Conservation (phyloP, 2,797 vertebrate species). For the Glyptemys insculpta region DNA sequence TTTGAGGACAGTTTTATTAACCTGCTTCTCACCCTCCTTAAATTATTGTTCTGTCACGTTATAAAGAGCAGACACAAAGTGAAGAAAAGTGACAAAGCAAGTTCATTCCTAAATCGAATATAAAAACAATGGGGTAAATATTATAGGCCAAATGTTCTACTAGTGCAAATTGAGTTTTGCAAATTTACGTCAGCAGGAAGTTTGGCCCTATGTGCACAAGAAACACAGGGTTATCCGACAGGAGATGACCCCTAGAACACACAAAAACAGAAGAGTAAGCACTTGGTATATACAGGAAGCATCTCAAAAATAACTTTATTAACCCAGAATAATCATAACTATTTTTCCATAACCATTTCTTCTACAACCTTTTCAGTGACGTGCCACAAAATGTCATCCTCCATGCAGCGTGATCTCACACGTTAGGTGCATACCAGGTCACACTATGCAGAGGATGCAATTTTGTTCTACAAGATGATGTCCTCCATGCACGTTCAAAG, state of each 20-base stretch:
- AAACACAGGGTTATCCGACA: slow-evolving; percentile 10
- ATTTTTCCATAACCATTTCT: background rate
- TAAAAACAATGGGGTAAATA: background rate
- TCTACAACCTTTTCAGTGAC: background rate
- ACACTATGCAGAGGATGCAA: too few relatives aligned
- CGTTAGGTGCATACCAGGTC: too few relatives aligned
- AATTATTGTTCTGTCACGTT: background rate
- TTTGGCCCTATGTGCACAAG: background rate
- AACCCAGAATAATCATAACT: background rate
- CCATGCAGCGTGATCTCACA: too few relatives aligned
- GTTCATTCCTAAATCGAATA: background rate
- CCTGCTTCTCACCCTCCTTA: background rate
- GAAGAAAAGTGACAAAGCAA: background rate
- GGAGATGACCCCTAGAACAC: background rate
- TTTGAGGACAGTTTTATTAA: background rate
- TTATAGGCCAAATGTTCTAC: background rate
- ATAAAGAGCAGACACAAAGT: background rate
- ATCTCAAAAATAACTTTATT: background rate
- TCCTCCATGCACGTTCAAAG: too few relatives aligned
- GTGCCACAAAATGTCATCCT: too few relatives aligned
- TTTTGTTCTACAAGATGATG: too few relatives aligned
- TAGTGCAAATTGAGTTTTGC: background rate
- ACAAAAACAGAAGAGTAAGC: background rate
- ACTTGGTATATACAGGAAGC: slow-evolving; percentile 14
- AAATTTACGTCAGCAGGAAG: too few relatives aligned